A percentile compares a stretch with the other conserved stretches of the same genome.
These are phyloP conservation scores for Drosophila gunungcola DNA, from an alignment of 1,140 invertebrate genomes.

Conservation along the genomic window DNA sequence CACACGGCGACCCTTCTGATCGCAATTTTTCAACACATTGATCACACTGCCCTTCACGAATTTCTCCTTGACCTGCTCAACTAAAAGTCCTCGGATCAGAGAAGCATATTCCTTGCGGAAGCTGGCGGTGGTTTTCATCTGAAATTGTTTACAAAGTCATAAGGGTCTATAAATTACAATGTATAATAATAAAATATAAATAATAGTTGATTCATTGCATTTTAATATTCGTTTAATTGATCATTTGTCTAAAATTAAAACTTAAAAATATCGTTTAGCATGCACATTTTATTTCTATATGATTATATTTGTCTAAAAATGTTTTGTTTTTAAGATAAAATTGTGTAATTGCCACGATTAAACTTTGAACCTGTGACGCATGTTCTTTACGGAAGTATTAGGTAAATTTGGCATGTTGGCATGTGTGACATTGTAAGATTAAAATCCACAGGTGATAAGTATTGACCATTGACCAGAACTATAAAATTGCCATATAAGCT, in stretches of 20 bases:
- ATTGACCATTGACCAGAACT: conserved; percentile 29
- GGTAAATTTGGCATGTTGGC: conserved; percentile 88
- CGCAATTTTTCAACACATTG: conserved; percentile 89
- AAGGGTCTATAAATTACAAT: no score
- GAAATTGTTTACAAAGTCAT: not conserved
- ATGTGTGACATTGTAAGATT: conserved; percentile 29
- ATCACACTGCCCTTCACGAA: conserved; percentile 89
- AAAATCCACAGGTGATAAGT: conserved; percentile 26
- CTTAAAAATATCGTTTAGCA: no score
- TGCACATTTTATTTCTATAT: no score
- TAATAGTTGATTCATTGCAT: no score
- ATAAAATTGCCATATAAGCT: conserved; percentile 36
- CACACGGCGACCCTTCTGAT: conserved; percentile 86
- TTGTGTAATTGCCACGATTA: conserved; percentile 85
- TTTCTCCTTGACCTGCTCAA: conserved; percentile 88
- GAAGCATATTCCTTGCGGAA: conserved; percentile 90
- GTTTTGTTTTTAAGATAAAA: not conserved
- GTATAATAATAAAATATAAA: not conserved
- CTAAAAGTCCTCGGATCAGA: conserved; percentile 87
- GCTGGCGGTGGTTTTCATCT: conserved; percentile 90
- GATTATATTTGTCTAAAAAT: no score
- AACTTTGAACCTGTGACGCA: conserved; percentile 86
- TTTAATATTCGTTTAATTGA: no score
- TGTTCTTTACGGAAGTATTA: conserved; percentile 91
- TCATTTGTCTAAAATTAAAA: no score